phyloP scores from a whole-genome alignment of 2,113 vertebrate species.

The Saimiri boliviensis region DNA sequence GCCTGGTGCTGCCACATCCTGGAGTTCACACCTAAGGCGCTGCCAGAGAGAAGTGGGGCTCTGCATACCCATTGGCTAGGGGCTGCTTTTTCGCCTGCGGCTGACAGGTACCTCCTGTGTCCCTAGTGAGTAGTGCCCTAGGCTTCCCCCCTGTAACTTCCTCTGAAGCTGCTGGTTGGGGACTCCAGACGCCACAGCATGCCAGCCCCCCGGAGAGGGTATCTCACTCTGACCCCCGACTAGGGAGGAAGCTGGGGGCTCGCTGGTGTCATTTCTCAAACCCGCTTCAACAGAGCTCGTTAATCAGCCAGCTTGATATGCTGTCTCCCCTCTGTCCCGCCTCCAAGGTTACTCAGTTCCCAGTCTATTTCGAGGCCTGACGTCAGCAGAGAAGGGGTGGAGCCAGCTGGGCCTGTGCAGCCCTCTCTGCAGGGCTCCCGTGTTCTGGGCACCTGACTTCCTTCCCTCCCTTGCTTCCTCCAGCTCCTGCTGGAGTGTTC shows the following conservation, averaged over 20 bases:
- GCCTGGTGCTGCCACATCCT: neutral
- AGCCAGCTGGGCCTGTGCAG: constrained; percentile 54
- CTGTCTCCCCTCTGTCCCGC: neutral
- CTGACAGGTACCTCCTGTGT: neutral
- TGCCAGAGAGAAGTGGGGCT: neutral
- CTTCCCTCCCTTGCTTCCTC: neutral
- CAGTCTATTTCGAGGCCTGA: constrained; percentile 55
- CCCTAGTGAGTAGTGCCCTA: fast-evolving
- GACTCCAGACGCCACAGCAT: neutral
- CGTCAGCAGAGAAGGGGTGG: constrained; percentile 39
- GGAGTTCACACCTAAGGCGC: neutral
- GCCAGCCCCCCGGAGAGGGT: neutral
- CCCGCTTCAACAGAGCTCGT: neutral
- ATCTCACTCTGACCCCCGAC: neutral
- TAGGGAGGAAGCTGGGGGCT: neutral
- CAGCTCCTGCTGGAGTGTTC: neutral
- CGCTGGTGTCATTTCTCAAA: neutral
- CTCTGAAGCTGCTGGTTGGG: neutral
- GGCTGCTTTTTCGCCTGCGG: neutral
- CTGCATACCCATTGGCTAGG: neutral
- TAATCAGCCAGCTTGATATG: constrained; percentile 19
- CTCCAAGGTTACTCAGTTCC: constrained; percentile 65
- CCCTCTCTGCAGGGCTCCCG: constrained; percentile 69
- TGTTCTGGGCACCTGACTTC: constrained; percentile 64
- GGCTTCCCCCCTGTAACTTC: neutral